Base-by-base conservation (phyloP, 2,888 invertebrate species). In the Heteromurus nitidus region DNA sequence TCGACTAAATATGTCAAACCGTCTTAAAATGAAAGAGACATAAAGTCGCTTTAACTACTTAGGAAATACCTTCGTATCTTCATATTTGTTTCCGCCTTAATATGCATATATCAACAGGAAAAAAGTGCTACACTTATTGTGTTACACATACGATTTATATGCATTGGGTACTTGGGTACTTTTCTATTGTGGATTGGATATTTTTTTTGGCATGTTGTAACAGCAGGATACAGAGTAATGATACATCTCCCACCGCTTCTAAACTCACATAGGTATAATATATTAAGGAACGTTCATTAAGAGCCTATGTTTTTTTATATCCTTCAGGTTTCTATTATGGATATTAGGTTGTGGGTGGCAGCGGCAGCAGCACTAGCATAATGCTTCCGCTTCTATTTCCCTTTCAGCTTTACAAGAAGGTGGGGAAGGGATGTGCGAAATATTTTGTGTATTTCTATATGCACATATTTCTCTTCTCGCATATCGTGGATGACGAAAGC, bases 191-290 rank as follows among this genome's bases (percentile, higher is more conserved):
- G 36, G 36, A n/a, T n/a, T n/a, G n/a, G n/a, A n/a, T 36, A 36
- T 13, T 36, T 36, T 36, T 13, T 9, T 36, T 36, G 36, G 5
- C 7, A 36, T 47, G 7, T 28, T 42, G 44, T 64, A 42, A 26
- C 72, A 72, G 72, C 72, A 60, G 72, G 72, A 72, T 44, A 47
- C 58, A 62, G 26, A 62, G 16, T 60, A 22, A 60, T 28, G 60
- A 30, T 30, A 53, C 53, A 11, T 26, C 24, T 24, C 24, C 55
- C 24, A 55, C 55, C 55, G 13, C 55, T n/a, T 26, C 55, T 9
- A 47, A 3, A 16, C 47, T 16, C 11, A 9, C 36, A 47, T n/a
- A 3, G 47, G 47, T n/a, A n/a, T 7, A 22, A 22, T 53, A 22
- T 24, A 53, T 53, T 24, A 53, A 18, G 53, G 13, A 47, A 47